Evolutionary conservation across 2,113 vertebrate genomes (phyloP).

Genomic region (Hypocryptadius cinnamomeus): DNA sequence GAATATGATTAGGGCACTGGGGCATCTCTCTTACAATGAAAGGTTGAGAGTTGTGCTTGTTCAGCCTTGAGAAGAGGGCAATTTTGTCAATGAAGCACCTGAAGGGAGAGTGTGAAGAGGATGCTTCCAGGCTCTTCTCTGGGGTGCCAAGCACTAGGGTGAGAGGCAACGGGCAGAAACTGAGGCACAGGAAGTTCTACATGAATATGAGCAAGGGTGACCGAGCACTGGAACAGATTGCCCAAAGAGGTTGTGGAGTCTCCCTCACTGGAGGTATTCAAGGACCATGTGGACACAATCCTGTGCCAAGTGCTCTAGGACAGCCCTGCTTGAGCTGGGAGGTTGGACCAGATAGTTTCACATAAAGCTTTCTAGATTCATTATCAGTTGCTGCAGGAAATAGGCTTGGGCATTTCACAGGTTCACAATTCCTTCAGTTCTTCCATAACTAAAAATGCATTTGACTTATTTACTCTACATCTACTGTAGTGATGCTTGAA

Average conservation of each 20-base stretch:
- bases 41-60: not conserved
- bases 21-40: not conserved
- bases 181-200: not conserved
- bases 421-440: constrained; percentile 2
- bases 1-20: not conserved
- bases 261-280: not conserved
- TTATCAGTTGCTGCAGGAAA: not conserved
- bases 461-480: not conserved
- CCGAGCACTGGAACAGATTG: not conserved
- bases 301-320: not conserved
- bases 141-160: not conserved
- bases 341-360: not conserved
- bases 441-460: not conserved
- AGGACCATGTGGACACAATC: not conserved
- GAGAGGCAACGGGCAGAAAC: not conserved
- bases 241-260: not conserved
- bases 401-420: not conserved
- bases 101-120: not conserved
- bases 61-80: not conserved
- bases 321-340: not conserved
- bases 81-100: not conserved
- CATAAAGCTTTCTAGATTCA: not conserved
- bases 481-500: not conserved
- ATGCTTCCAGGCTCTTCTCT: not conserved
- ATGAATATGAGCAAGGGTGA: not conserved